These are phyloP conservation scores for Mimas tiliae DNA, from an alignment of 2,888 invertebrate species.

Conservation along the genomic window DNA sequence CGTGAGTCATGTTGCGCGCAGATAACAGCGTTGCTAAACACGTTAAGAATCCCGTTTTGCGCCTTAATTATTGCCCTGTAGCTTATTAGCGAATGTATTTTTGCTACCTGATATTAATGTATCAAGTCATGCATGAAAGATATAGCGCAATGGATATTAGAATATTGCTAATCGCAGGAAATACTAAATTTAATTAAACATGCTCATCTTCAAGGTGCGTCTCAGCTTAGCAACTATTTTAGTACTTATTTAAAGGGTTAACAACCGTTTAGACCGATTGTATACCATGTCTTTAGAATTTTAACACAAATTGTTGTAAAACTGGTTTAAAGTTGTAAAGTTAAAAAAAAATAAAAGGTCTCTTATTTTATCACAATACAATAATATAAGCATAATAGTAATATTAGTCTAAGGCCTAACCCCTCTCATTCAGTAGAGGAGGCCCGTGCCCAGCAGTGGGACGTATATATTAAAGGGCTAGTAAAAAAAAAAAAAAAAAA, in stretches of 20 bases:
- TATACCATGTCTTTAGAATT: not conserved
- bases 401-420: too few species aligned
- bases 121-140: constrained; percentile 9
- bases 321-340: too few species aligned
- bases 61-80: not conserved
- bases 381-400: too few species aligned
- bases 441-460: too few species aligned
- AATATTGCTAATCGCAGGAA: constrained; percentile 20
- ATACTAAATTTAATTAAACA: constrained; percentile 24
- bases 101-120: not conserved
- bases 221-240: constrained; percentile 19
- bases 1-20: too few species aligned
- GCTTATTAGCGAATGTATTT: not conserved
- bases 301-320: not conserved
- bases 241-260: constrained; percentile 18
- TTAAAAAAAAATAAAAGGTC: too few species aligned
- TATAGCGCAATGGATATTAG: constrained; percentile 4
- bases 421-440: too few species aligned
- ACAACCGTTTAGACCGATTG: constrained; percentile 11
- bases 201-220: constrained; percentile 21
- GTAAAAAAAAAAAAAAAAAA: too few species aligned
- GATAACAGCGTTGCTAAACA: too few species aligned
- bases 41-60: not conserved
- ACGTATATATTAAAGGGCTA: too few species aligned
- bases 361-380: too few species aligned